Conservation (phyloP, 2,888 invertebrate genomes). For the Cryptocheilus praepositus region DNA sequence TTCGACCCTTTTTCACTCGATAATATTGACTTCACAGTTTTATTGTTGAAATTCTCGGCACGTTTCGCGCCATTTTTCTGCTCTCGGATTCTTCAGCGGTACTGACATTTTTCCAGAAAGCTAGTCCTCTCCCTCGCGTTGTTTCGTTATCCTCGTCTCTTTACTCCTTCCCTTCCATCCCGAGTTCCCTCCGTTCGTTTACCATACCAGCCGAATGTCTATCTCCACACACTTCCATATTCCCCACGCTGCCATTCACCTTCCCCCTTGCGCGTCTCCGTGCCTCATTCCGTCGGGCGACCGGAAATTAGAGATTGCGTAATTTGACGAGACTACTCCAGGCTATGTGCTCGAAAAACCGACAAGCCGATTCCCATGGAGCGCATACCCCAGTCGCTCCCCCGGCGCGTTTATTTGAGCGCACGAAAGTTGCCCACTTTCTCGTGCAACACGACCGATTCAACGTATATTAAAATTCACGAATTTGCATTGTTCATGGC, state of each 20-base stretch:
- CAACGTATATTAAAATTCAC: conserved; percentile 1
- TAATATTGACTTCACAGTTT: too few relatives aligned
- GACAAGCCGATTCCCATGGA: conserved; percentile 9
- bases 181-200: neutral
- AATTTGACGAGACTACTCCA: conserved; percentile 36
- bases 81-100: too few relatives aligned
- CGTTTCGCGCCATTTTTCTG: too few relatives aligned
- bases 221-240: neutral
- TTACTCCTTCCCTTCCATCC: neutral
- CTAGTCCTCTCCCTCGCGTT: conserved; percentile 14
- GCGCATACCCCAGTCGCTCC: conserved; percentile 5
- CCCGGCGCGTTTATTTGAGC: neutral
- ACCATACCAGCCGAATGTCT: conserved; percentile 7
- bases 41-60: too few relatives aligned
- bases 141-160: conserved; percentile 11
- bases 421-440: neutral
- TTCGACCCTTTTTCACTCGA: too few relatives aligned
- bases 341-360: conserved; percentile 15
- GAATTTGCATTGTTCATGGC: too few relatives aligned
- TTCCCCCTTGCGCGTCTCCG: conserved; percentile 1
- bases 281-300: conserved; percentile 16
- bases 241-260: conserved; percentile 8
- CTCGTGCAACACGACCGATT: neutral
- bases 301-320: conserved; percentile 57
- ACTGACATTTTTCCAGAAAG: too few relatives aligned